Evolutionary conservation across 2,113 vertebrate species (phyloP), one percentile per base, ranked within the genome.

Genomic region (Sprattus sprattus): DNA sequence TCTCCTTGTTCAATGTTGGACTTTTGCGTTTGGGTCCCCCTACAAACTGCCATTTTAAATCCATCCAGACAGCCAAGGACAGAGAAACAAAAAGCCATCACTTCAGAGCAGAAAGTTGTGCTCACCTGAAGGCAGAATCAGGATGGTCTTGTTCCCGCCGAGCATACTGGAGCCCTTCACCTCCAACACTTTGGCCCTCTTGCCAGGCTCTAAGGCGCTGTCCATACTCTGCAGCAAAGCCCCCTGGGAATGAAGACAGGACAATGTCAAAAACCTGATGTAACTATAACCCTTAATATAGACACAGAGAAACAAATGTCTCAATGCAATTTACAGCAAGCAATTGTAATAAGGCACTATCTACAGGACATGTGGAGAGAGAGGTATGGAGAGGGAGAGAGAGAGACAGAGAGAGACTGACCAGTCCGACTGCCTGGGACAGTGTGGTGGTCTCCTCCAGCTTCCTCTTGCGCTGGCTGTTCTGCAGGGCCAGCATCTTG

Each of bases 401-500:
- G 20, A 64, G 20, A 64, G 60, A 64, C 1, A 64, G 20, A 64
- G 28, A 44, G 71, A 78, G 6, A 87, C 89, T 94, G 92, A 99
- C 98, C 95, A 97, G 96, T 95, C 94, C 98, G 89, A 97, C 93
- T 88, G 96, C 95, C 91, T 98, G 96, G 92, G 96, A 96, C 92
- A 97, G 95, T 18, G 96, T 94, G 85, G 95, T 93, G 84, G 95
- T 95, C 86, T 94, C 93, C 89, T 96, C 95, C 92, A 99, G 96
- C 95, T 99, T 99, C 91, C 98, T 95, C 93, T 99, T 99, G 90
- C 98, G 96, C 86, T 97, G 97, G 89, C 93, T 90, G 91, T 97
- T 99, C 93, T 97, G 96, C 90, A 96, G 94, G 89, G 95, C 96
- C 87, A 97, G 87, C 87, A 95, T 95, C 92, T 96, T 96, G 88